A percentile compares a stretch with the other conserved stretches of the same genome.
Conservation (phyloP, 2,888 invertebrate species). For the Orthosia cruda region DNA sequence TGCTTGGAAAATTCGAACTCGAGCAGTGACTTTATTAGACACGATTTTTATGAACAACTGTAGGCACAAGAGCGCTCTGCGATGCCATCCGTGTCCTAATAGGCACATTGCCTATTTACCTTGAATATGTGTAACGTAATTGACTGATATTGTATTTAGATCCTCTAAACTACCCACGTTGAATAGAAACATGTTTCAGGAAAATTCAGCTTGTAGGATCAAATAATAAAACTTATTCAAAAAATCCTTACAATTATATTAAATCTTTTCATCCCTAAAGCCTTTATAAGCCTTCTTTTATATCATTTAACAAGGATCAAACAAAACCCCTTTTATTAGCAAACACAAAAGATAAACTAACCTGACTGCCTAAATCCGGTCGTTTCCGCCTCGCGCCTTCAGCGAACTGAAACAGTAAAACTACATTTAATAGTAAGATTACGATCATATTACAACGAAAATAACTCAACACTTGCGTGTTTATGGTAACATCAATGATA, state of each 20-base stretch:
- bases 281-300: slow-evolving; percentile 31
- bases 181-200: background rate
- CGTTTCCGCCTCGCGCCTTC: slow-evolving; percentile 22
- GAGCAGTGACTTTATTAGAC: slow-evolving; percentile 8
- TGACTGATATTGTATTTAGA: slow-evolving; percentile 19
- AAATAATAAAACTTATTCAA: slow-evolving; percentile 16
- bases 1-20: slow-evolving; percentile 6
- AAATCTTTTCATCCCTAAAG: slow-evolving; percentile 24
- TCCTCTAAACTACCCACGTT: slow-evolving; percentile 1
- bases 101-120: slow-evolving; percentile 39
- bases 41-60: slow-evolving; percentile 44
- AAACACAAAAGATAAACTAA: slow-evolving; percentile 44
- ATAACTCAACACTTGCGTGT: slow-evolving; percentile 63
- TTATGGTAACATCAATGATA: slow-evolving; percentile 55
- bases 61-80: background rate
- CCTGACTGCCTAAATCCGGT: slow-evolving; percentile 24
- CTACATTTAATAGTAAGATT: slow-evolving; percentile 44
- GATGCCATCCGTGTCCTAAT: slow-evolving; percentile 26
- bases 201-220: background rate
- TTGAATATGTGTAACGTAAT: slow-evolving; percentile 16
- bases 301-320: slow-evolving; percentile 46
- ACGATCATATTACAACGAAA: slow-evolving; percentile 49
- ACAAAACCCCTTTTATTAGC: slow-evolving; percentile 45
- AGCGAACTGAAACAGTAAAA: slow-evolving; percentile 31
- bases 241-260: slow-evolving; percentile 17